Conservation (phyloP, 1,140 invertebrate species). For the Sitobion miscanthi region DNA sequence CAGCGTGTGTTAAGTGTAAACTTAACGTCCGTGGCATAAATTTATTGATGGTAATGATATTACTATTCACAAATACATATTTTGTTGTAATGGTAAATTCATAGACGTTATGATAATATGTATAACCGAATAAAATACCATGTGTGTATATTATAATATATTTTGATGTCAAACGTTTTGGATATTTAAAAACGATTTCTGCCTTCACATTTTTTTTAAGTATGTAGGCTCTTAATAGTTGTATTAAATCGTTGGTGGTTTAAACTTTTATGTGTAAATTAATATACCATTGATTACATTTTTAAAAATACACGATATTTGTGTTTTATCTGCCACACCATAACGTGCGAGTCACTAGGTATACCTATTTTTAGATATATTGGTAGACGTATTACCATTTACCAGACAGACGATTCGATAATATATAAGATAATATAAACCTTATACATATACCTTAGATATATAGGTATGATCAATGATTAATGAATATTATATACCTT, state of each 20-base stretch:
- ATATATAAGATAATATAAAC: too few relatives aligned
- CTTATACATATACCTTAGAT: not conserved
- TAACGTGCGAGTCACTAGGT: not conserved
- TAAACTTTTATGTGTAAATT: too few relatives aligned
- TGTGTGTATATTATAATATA: too few relatives aligned
- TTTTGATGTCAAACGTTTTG: not conserved
- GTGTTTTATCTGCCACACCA: not conserved
- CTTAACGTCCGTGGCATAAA: too few relatives aligned
- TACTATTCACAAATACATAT: too few relatives aligned
- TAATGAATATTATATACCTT: too few relatives aligned
- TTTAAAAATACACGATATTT: not conserved
- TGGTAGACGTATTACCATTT: not conserved
- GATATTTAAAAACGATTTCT: not conserved
- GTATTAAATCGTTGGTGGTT: not conserved
- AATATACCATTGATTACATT: too few relatives aligned
- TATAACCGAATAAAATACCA: not conserved
- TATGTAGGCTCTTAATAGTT: not conserved
- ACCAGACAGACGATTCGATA: not conserved
- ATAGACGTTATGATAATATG: not conserved
- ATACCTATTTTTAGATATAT: not conserved
- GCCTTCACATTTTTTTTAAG: not conserved
- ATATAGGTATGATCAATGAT: not conserved
- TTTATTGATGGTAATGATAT: not conserved
- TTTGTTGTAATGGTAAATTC: not conserved
- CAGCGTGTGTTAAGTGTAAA: too few relatives aligned